Conservation (phyloP, 2,113 vertebrate genomes). For the Motacilla tschutschensis region DNA sequence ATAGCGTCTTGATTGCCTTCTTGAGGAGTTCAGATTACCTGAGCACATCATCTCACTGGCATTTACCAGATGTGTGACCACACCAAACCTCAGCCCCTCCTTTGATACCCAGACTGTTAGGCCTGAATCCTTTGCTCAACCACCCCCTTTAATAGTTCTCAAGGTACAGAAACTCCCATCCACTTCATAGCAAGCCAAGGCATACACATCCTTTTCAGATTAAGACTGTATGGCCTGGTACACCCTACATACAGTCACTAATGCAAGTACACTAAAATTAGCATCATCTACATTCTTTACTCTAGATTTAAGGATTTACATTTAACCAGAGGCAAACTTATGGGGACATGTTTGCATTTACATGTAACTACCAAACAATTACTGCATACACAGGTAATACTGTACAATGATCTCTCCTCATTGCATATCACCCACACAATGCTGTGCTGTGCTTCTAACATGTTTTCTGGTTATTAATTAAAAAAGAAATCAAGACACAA, state of each 20-base stretch:
- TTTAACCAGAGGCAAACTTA: neutral
- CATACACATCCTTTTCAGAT: neutral
- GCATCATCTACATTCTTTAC: neutral
- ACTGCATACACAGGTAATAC: neutral
- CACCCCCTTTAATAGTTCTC: neutral
- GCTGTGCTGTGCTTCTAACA: neutral
- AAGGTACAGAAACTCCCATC: neutral
- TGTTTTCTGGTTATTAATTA: neutral
- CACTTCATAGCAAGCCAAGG: neutral
- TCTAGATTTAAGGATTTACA: neutral
- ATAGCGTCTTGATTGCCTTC: neutral
- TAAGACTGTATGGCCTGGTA: neutral
- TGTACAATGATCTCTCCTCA: neutral
- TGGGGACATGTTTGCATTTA: neutral
- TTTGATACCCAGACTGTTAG: neutral
- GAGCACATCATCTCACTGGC: neutral
- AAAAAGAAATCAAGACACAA: neutral
- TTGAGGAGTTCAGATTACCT: neutral
- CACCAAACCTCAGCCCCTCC: neutral
- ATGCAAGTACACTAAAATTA: neutral
- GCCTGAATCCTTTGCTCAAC: neutral
- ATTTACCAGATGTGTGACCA: neutral
- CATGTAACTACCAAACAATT: neutral
- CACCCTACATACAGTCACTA: neutral
- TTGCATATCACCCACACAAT: neutral